Evolutionary conservation across 1,140 invertebrate genomes (phyloP), one percentile per base, ranked within the genome.

Genomic region (Sycophaga agraensis): DNA sequence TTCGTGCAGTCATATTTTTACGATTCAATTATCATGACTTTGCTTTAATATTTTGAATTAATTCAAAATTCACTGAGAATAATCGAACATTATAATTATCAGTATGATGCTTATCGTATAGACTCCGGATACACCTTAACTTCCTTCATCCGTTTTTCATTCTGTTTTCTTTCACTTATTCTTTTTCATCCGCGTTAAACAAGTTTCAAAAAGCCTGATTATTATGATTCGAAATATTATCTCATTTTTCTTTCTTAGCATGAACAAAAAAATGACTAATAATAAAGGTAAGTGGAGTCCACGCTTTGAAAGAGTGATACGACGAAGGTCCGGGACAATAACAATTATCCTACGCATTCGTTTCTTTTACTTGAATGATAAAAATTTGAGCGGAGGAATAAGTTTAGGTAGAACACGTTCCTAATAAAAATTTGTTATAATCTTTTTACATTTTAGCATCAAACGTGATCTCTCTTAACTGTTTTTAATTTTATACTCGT

Each of bases 141-240:
- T 75, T 68, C 60, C 59, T 55, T 68, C 63, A 22, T 46, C 59
- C 24, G 31, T 65, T 53, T 62, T 42, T 61, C 22, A 65, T 55
- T 59, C 21, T n/a, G 14, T 26, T 53, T 40, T 24, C 35, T 40
- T 16, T 40, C 31, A 4, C 50, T 53, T 24, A 16, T 6, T 12
- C 21, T 42, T 39, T 60, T 19, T 21, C 39, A 51, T 21, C 55
- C 46, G 19, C 19, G 54, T 63, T 16, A 39, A 40, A 63, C 46
- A 19, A 53, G 54, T 57, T 45, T 61, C 17, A 24, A 63, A 48
- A 59, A 49, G 40, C 50, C 53, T 49, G 53, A 67, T 71, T 68
- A 67, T 53, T 65, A 70, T 53, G 43, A 68, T 64, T 66, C 50
- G 45, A 43, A 64, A 28, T 28, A 31, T 57, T n/a, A 59, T 61